These are phyloP conservation scores for Brenthis ino DNA, from an alignment of 2,888 invertebrate species.

Conservation along the genomic window DNA sequence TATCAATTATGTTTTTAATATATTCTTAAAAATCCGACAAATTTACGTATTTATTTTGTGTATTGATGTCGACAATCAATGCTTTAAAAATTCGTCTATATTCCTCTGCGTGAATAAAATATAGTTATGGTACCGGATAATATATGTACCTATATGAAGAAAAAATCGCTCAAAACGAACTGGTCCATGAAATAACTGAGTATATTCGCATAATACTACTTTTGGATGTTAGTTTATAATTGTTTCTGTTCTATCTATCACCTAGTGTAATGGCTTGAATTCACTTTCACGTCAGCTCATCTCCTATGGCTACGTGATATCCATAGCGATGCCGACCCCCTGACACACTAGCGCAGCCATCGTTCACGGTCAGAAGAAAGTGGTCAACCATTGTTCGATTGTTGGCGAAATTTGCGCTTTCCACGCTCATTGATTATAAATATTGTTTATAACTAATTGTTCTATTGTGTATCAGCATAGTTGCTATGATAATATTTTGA, in stretches of 20 bases:
- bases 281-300: conserved; percentile 32
- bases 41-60: too few species aligned
- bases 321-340: conserved; percentile 59
- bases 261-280: conserved; percentile 15
- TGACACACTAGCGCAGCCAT: conserved; percentile 57
- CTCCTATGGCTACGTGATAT: conserved; percentile 55
- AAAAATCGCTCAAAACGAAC: background rate
- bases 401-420: conserved; percentile 38
- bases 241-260: conserved; percentile 9
- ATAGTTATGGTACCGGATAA: too few species aligned
- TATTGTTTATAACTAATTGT: conserved; percentile 24
- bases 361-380: conserved; percentile 67
- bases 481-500: conserved; percentile 13
- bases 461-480: conserved; percentile 5
- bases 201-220: background rate
- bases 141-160: too few species aligned
- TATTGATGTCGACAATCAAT: too few species aligned
- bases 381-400: conserved; percentile 44
- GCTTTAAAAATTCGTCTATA: too few species aligned
- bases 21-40: too few species aligned
- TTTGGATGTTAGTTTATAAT: conserved; percentile 8
- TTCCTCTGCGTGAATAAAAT: too few species aligned
- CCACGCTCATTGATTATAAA: conserved; percentile 35
- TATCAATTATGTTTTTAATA: too few species aligned
- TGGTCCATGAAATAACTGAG: background rate